A percentile compares a stretch with the other conserved stretches of the same genome.
Conservation (phyloP, 1,140 invertebrate genomes). For the Drosophila kikkawai region DNA sequence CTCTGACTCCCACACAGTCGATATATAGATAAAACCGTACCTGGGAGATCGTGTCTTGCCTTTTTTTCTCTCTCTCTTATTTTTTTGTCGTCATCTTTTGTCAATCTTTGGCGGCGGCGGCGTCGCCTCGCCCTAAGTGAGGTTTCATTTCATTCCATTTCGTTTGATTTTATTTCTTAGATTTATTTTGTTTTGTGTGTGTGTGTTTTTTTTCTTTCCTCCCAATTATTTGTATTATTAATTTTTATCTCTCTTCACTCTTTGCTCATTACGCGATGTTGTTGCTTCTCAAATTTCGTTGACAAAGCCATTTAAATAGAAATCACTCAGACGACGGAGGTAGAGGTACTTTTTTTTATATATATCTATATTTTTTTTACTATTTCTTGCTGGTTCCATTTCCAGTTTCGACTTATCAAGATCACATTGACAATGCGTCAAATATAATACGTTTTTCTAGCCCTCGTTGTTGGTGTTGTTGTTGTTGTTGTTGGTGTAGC, state of each 20-base stretch:
- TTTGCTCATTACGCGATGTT: constrained; percentile 79
- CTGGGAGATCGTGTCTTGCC: constrained; percentile 40
- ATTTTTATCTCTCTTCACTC: constrained; percentile 83
- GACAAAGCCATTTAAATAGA: constrained; percentile 83
- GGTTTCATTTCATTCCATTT: constrained; percentile 68
- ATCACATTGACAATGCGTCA: constrained; percentile 83
- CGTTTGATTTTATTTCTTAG: constrained; percentile 44
- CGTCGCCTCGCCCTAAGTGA: constrained; percentile 70
- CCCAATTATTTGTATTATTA: constrained; percentile 81
- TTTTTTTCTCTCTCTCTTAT: constrained; percentile 25
- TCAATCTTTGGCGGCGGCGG: constrained; percentile 66
- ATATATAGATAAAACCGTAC: constrained; percentile 23
- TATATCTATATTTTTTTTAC: not conserved
- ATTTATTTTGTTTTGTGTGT: constrained; percentile 7
- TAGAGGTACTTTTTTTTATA: constrained; percentile 9
- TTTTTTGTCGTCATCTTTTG: constrained; percentile 60
- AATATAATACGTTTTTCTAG: constrained; percentile 72
- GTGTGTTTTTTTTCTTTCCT: constrained; percentile 18
- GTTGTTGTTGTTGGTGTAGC: constrained; percentile 26
- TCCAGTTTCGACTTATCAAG: constrained; percentile 73
- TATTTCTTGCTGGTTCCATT: constrained; percentile 34
- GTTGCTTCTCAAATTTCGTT: constrained; percentile 75
- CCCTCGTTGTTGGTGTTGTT: constrained; percentile 16
- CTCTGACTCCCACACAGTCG: constrained; percentile 38
- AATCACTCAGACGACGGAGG: constrained; percentile 65